Conservation (phyloP, 2,888 invertebrate genomes). For the Callosobruchus maculatus region DNA sequence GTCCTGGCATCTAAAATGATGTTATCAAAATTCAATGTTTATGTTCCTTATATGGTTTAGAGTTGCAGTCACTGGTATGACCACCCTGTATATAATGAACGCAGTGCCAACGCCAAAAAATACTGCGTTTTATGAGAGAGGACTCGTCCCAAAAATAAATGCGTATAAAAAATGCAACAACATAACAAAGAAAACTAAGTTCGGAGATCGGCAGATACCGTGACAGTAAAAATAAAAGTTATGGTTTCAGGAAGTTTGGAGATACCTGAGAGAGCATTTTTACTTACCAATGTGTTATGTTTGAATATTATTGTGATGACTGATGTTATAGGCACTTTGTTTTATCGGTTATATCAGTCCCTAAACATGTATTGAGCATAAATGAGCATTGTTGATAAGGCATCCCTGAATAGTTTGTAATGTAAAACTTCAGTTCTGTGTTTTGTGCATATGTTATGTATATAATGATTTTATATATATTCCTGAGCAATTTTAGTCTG, state of each 20-base stretch:
- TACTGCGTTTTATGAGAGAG: neutral
- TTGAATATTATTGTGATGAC: neutral
- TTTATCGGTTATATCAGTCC: neutral
- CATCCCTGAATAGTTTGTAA: neutral
- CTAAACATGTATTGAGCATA: neutral
- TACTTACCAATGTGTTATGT: neutral
- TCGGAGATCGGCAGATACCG: neutral
- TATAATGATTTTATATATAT: neutral
- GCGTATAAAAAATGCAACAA: constrained; percentile 48
- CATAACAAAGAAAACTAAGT: constrained; percentile 44
- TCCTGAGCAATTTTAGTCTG: neutral
- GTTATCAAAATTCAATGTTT: no score
- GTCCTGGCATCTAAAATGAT: no score
- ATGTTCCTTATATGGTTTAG: no score
- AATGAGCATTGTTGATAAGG: neutral
- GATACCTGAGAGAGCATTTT: neutral
- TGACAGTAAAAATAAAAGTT: neutral
- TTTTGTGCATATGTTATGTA: neutral
- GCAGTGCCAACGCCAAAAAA: neutral
- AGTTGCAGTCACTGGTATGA: neutral
- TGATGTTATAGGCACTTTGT: neutral
- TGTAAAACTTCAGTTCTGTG: neutral
- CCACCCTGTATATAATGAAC: neutral
- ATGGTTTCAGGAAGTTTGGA: neutral
- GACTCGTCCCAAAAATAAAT: constrained; percentile 36